Percentiles rank a stretch among this genome's conserved stretches.
These are phyloP conservation scores for Helicoverpa zea DNA, from an alignment of 1,140 invertebrate species.

Conservation along the genomic window DNA sequence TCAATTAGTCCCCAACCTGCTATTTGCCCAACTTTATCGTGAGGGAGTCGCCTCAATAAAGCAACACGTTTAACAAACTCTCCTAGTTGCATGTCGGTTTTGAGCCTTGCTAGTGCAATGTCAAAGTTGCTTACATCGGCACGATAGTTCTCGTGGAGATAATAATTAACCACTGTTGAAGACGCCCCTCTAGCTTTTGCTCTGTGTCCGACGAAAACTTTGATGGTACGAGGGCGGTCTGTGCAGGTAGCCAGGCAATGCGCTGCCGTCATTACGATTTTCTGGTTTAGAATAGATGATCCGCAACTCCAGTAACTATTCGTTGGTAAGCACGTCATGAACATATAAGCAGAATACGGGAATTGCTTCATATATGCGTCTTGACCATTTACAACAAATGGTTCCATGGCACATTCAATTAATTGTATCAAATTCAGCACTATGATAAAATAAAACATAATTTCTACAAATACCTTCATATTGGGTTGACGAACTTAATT, in stretches of 20 bases:
- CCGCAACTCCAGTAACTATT: conserved; percentile 39
- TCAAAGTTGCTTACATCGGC: background rate
- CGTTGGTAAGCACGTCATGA: background rate
- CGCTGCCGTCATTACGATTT: conserved; percentile 44
- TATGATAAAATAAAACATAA: background rate
- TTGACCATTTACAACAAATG: conserved; percentile 16
- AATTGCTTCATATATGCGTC: background rate
- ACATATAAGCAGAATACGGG: conserved; percentile 19
- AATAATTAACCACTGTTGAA: background rate
- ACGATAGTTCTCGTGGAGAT: background rate
- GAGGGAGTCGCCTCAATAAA: conserved; percentile 22
- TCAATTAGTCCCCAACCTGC: conserved; percentile 51
- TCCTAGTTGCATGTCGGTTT: conserved; percentile 11
- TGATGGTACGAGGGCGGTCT: background rate
- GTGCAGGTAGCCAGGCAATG: conserved; percentile 40
- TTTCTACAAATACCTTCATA: background rate
- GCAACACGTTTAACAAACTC: conserved; percentile 18
- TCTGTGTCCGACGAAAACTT: background rate
- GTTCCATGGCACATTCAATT: background rate
- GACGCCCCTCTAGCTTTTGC: background rate
- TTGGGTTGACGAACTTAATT: background rate
- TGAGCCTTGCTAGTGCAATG: conserved; percentile 41
- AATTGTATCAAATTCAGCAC: background rate
- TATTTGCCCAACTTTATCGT: conserved; percentile 14
- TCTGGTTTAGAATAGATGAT: conserved; percentile 49